Evolutionary conservation across 2,113 vertebrate genomes (phyloP).

Genomic region (Epinephelus moara): DNA sequence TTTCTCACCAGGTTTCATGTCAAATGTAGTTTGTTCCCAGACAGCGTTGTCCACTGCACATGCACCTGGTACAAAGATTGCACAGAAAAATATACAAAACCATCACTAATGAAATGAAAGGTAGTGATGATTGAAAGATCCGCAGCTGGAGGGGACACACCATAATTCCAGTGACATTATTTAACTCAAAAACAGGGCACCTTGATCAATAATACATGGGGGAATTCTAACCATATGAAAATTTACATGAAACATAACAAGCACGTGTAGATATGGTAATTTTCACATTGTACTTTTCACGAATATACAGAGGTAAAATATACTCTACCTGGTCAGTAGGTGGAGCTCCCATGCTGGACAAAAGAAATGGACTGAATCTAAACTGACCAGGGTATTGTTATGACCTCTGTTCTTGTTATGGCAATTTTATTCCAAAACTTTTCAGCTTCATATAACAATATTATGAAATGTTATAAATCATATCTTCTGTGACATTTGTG

Average conservation of each 20-base stretch:
- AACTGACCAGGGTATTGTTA: not conserved
- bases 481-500: not conserved
- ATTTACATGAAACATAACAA: not conserved
- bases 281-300: not conserved
- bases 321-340: conserved; percentile 21
- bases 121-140: conserved; percentile 3
- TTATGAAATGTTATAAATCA: not conserved
- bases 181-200: not conserved
- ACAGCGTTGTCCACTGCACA: conserved; percentile 2
- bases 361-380: not conserved
- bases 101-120: conserved; percentile 2
- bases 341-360: conserved; percentile 8
- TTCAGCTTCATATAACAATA: not conserved
- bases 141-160: not conserved
- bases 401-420: conserved; percentile 1
- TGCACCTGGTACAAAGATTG: not conserved
- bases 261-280: not conserved
- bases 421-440: not conserved
- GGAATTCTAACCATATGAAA: not conserved
- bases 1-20: conserved; percentile 34
- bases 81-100: conserved; percentile 4
- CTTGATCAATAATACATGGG: not conserved
- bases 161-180: not conserved
- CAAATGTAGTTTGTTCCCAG: not conserved
- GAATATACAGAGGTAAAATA: not conserved